phyloP scores from a whole-genome alignment of 2,797 vertebrate species.

The Fistularia commersonii region DNA sequence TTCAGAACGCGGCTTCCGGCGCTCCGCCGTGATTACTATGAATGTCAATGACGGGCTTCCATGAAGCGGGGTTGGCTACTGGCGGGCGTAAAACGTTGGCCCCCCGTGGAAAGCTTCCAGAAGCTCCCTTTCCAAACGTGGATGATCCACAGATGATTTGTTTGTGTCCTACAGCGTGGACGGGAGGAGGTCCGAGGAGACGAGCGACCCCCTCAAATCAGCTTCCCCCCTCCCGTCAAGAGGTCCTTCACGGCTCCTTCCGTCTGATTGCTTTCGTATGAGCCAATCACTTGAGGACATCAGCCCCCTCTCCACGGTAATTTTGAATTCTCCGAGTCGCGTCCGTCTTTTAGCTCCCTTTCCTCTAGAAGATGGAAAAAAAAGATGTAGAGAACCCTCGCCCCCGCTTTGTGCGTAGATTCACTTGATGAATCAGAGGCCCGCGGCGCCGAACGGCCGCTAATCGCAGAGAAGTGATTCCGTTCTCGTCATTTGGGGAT shows the following conservation, averaged over 20 bases:
- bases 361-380: conserved; percentile 16
- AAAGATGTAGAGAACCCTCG: no score
- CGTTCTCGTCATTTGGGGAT: conserved; percentile 8
- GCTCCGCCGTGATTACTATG: conserved; percentile 41
- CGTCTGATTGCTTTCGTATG: conserved; percentile 73
- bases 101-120: no score
- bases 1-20: conserved; percentile 31
- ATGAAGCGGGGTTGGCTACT: conserved; percentile 26
- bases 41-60: conserved; percentile 50
- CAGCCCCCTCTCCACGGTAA: conserved; percentile 48
- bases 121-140: conserved; percentile 1
- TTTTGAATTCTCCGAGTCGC: conserved; percentile 36
- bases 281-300: conserved; percentile 77
- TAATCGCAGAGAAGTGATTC: conserved; percentile 1
- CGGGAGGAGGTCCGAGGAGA: conserved; percentile 23
- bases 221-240: conserved; percentile 51
- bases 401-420: no score
- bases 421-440: background rate
- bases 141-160: conserved; percentile 7
- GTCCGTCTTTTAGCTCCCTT: conserved; percentile 18
- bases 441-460: background rate
- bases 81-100: background rate
- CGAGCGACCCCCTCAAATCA: conserved; percentile 70
- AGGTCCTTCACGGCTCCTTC: conserved; percentile 58
- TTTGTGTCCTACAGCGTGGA: conserved; percentile 15